These are phyloP conservation scores for Epinephelus moara DNA, from an alignment of 2,113 vertebrate species.

Conservation along the genomic window DNA sequence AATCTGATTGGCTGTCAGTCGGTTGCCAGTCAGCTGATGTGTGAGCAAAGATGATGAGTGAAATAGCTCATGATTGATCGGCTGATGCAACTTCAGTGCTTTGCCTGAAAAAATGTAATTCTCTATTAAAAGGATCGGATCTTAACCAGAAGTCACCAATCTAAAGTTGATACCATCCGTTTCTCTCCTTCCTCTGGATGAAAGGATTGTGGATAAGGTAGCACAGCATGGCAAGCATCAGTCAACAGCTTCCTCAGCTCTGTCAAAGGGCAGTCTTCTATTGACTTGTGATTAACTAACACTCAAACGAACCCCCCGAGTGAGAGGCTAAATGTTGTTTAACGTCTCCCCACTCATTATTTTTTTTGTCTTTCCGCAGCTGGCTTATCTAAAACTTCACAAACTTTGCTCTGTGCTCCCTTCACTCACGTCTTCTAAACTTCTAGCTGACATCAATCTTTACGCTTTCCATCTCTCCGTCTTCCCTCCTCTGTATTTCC, in stretches of 20 bases:
- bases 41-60: background rate
- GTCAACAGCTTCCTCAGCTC: background rate
- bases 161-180: background rate
- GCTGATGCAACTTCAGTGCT: background rate
- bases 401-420: constrained; percentile 32
- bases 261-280: constrained; percentile 21
- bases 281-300: constrained; percentile 30
- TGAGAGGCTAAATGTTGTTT: background rate
- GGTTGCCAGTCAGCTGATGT: constrained; percentile 7
- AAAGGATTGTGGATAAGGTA: background rate
- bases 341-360: background rate
- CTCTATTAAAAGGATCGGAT: background rate
- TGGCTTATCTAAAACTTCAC: constrained; percentile 32
- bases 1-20: constrained; percentile 9
- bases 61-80: constrained; percentile 17
- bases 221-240: background rate
- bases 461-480: constrained; percentile 36
- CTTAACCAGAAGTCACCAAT: background rate
- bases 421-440: constrained; percentile 30
- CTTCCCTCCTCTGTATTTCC: constrained; percentile 41
- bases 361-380: background rate
- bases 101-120: background rate
- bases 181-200: background rate
- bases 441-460: constrained; percentile 53
- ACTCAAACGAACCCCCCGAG: constrained; percentile 15